Percentiles rank a stretch among this genome's conserved stretches.
These are phyloP conservation scores for Empis stercorea DNA, from an alignment of 2,888 invertebrate genomes.

Conservation along the genomic window DNA sequence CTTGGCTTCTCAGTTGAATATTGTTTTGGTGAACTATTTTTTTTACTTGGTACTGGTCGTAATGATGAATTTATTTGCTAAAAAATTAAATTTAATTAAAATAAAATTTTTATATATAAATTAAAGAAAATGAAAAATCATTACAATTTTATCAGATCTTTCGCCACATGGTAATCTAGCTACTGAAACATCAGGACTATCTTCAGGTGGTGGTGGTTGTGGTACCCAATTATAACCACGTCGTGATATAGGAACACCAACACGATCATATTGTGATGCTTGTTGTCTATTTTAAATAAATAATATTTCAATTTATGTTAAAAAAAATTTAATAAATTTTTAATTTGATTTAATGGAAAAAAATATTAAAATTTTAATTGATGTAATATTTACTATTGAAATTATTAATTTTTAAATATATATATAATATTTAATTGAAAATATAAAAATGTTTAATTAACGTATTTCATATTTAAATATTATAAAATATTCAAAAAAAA, in stretches of 20 bases:
- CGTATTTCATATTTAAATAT: too few relatives aligned
- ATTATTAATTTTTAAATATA: too few relatives aligned
- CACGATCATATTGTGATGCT: conserved; percentile 77
- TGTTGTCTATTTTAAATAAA: conserved; percentile 46
- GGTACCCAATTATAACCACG: conserved; percentile 90
- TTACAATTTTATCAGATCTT: conserved; percentile 60
- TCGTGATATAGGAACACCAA: conserved; percentile 81
- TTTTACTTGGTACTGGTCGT: conserved; percentile 43
- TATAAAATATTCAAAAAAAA: too few relatives aligned
- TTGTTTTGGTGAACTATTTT: conserved; percentile 53
- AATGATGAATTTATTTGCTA: conserved; percentile 31
- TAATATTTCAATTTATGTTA: too few relatives aligned
- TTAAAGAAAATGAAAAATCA: too few relatives aligned
- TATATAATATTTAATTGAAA: too few relatives aligned
- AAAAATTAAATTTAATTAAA: conserved; percentile 4
- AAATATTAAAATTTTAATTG: too few relatives aligned
- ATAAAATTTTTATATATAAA: background rate
- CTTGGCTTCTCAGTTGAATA: conserved; percentile 30
- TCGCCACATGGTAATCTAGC: conserved; percentile 76
- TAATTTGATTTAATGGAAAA: background rate
- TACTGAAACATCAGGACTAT: conserved; percentile 72
- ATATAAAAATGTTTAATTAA: too few relatives aligned
- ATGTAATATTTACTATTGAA: too few relatives aligned
- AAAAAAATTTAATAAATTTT: background rate
- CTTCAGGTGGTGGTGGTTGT: conserved; percentile 84